Percentiles rank a stretch among this genome's conserved stretches.
phyloP scores from a whole-genome alignment of 92 coral and sea anemone species.

The Palythoa grandiflora region DNA sequence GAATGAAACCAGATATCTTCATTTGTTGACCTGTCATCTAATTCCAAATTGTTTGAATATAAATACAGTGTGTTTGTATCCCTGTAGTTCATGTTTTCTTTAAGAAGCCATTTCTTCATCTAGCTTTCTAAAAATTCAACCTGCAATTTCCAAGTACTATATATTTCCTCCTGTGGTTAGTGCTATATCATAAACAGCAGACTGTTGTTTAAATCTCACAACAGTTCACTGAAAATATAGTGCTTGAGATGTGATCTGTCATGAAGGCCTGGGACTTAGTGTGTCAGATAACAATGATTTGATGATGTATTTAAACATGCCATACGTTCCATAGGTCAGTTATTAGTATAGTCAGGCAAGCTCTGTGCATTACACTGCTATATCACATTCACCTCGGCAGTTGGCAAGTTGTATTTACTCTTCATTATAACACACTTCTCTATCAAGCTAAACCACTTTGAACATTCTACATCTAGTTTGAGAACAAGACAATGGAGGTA shows the following conservation, averaged over 20 bases:
- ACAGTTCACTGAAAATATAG: constrained; percentile 14
- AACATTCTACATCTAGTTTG: constrained; percentile 42
- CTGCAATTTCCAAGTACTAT: neutral
- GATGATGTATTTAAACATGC: constrained; percentile 25
- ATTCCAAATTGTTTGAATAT: constrained; percentile 32
- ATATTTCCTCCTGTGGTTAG: neutral
- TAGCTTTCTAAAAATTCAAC: neutral
- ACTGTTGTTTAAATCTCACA: neutral
- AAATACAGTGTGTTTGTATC: constrained; percentile 31
- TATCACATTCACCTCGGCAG: neutral
- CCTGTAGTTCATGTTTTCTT: neutral
- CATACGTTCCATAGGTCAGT: constrained; percentile 35
- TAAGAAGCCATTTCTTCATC: neutral
- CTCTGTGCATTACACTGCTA: constrained; percentile 9
- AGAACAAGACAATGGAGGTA: constrained; percentile 34
- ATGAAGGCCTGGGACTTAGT: constrained; percentile 29
- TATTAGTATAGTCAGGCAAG: constrained; percentile 41
- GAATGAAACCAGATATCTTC: constrained; percentile 10
- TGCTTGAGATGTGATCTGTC: constrained; percentile 11
- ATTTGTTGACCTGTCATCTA: constrained; percentile 40
- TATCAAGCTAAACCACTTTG: constrained; percentile 26
- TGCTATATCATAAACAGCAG: neutral
- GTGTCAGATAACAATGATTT: constrained; percentile 31
- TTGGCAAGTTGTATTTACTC: constrained; percentile 24
- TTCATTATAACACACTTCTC: neutral